Percentiles rank a stretch among this genome's conserved stretches.
Conservation (phyloP, 2,888 invertebrate genomes). For the Eupithecia exiguata region DNA sequence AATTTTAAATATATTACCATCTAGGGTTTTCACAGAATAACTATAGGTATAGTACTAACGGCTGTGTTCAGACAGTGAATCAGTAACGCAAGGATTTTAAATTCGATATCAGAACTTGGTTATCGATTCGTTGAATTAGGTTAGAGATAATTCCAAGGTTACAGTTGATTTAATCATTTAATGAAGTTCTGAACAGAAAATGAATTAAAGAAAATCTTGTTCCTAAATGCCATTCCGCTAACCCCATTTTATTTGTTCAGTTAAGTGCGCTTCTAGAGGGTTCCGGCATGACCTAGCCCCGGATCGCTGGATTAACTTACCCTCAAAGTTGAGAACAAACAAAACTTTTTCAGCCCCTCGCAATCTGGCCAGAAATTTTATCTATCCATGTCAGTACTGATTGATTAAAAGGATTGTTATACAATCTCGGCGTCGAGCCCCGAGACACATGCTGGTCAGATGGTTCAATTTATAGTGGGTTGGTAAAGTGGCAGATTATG, state of each 20-base stretch:
- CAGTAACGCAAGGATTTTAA: constrained; percentile 11
- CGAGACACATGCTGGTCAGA: constrained; percentile 25
- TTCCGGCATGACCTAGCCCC: constrained; percentile 32
- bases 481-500: constrained; percentile 23
- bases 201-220: constrained; percentile 22
- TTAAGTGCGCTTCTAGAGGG: constrained; percentile 23
- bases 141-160: constrained; percentile 5
- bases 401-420: constrained; percentile 10
- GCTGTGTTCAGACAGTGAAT: background rate
- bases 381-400: constrained; percentile 19
- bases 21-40: no score
- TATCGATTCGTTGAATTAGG: background rate
- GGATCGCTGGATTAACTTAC: constrained; percentile 37
- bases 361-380: constrained; percentile 23
- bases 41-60: no score
- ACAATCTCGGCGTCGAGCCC: constrained; percentile 12
- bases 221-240: constrained; percentile 21
- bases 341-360: constrained; percentile 21
- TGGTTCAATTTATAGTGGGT: constrained; percentile 17
- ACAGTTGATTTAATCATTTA: background rate
- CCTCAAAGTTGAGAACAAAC: constrained; percentile 36
- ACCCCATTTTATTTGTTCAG: constrained; percentile 28
- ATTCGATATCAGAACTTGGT: background rate
- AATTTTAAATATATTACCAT: no score
- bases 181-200: constrained; percentile 8